Evolutionary conservation across 92 coral and sea anemone species (phyloP).

Genomic region (Nematostella vectensis): DNA sequence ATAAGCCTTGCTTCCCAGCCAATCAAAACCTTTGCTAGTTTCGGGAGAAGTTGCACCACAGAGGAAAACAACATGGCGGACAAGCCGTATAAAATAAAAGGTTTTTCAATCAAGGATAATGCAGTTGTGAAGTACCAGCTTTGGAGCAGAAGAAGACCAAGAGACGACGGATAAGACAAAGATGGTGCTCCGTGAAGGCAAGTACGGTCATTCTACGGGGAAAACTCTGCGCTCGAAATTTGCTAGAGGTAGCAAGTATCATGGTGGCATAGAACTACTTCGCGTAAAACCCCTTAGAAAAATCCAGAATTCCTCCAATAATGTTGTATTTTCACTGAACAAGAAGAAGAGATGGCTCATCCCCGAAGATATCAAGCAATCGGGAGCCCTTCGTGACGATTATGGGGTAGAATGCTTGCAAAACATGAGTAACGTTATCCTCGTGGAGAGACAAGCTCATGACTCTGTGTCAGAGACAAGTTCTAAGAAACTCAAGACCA

Average conservation of each 20-base stretch:
- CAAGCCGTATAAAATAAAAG: too few species aligned
- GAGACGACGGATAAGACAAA: too few species aligned
- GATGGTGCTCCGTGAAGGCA: background rate
- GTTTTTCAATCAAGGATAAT: too few species aligned
- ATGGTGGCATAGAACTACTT: background rate
- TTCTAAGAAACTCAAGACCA: too few species aligned
- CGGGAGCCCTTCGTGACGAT: constrained; percentile 3
- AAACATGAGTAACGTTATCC: constrained; percentile 22
- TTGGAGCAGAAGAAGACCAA: too few species aligned
- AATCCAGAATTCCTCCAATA: background rate
- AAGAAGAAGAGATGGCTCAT: constrained; percentile 76
- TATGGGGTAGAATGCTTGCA: background rate
- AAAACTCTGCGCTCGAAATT: background rate
- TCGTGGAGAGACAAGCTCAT: constrained; percentile 18
- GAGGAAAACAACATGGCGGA: too few species aligned
- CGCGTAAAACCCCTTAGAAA: background rate
- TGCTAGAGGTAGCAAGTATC: background rate
- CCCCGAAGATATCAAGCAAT: constrained; percentile 45
- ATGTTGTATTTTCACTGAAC: constrained; percentile 40
- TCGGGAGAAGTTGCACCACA: too few species aligned
- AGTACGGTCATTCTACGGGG: background rate
- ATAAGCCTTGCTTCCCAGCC: too few species aligned
- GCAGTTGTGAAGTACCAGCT: too few species aligned
- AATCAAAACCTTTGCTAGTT: too few species aligned
- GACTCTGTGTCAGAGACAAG: background rate